Evolutionary conservation across 2,888 invertebrate species (phyloP).

Genomic region (Nemoura dubitans): DNA sequence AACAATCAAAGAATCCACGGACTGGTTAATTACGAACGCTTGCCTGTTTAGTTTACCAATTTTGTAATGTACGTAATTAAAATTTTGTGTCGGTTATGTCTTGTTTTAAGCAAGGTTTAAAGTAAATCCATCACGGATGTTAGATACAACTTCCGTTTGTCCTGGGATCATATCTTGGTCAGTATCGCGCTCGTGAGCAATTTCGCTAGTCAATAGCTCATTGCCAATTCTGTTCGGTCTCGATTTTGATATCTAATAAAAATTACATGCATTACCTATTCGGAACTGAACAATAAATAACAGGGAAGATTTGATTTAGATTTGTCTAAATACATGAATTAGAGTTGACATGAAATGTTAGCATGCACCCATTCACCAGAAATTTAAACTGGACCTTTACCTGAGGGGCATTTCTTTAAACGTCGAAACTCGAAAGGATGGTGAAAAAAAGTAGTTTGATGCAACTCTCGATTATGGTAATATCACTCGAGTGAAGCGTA

Average conservation of each 20-base stretch:
- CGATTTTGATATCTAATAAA: background rate
- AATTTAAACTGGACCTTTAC: background rate
- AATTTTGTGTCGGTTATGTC: background rate
- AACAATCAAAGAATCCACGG: no score
- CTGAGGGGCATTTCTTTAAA: background rate
- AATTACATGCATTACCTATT: background rate
- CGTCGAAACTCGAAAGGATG: background rate
- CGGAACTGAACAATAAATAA: conserved; percentile 12
- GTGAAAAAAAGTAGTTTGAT: background rate
- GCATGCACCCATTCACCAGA: background rate
- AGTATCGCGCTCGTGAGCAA: background rate
- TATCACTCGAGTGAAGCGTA: background rate
- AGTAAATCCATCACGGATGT: background rate
- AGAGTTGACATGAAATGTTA: background rate
- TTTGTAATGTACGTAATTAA: background rate
- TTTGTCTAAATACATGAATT: background rate
- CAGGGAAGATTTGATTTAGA: background rate
- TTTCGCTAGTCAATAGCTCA: background rate
- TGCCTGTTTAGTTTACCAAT: background rate
- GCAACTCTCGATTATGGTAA: background rate
- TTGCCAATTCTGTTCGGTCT: background rate
- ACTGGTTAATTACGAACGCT: no score
- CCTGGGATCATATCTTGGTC: background rate
- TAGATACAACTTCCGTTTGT: background rate
- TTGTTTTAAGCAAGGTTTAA: background rate